These are phyloP conservation scores for Diadophis punctatus DNA, from an alignment of 2,113 vertebrate genomes.

Conservation along the genomic window DNA sequence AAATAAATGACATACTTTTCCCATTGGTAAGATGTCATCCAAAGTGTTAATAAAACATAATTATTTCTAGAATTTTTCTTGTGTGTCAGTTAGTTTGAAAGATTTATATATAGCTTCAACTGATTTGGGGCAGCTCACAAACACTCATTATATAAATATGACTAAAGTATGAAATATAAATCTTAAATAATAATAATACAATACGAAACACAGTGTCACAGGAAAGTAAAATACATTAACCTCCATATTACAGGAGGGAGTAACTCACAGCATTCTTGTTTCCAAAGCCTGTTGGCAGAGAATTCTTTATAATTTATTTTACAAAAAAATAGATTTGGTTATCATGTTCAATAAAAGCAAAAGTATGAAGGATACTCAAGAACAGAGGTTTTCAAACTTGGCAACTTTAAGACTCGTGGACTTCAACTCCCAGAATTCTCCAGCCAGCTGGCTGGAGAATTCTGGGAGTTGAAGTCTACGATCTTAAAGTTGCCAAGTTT, in stretches of 20 bases:
- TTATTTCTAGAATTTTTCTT: neutral
- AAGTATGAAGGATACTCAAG: neutral
- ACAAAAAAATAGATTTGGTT: neutral
- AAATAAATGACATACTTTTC: neutral
- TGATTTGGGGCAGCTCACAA: neutral
- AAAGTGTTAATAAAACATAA: neutral
- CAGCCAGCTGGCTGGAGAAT: too few species aligned
- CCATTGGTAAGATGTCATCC: neutral
- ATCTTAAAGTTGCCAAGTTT: too few species aligned
- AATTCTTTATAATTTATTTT: neutral
- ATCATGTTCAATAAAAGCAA: neutral
- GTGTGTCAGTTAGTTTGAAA: neutral
- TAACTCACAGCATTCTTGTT: neutral
- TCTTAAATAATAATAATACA: neutral
- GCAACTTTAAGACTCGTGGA: too few species aligned
- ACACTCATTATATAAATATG: neutral
- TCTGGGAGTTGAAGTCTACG: too few species aligned
- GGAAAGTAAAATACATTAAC: neutral
- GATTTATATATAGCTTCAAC: neutral
- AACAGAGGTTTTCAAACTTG: too few species aligned
- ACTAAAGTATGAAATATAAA: neutral
- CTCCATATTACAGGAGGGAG: neutral
- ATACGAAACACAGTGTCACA: neutral
- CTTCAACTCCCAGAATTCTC: too few species aligned
- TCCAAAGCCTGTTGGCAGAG: neutral